Percentiles rank a stretch among this genome's conserved stretches.
These are phyloP conservation scores for Thymelicus sylvestris DNA, from an alignment of 2,888 invertebrate species.

Conservation along the genomic window DNA sequence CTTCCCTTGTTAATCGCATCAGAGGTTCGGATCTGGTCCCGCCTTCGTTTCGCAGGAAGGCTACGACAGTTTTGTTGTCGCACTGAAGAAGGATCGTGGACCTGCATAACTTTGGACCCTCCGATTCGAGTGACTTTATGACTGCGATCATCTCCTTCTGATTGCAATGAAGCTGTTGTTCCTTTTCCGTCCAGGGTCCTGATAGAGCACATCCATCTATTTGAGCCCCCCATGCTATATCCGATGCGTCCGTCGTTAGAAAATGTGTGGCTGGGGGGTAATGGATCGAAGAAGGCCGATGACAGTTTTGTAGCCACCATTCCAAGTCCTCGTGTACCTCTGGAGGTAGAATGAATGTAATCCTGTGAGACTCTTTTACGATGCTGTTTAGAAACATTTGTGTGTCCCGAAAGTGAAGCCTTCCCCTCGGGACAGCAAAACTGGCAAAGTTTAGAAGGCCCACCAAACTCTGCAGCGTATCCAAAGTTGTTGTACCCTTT, in stretches of 20 bases:
- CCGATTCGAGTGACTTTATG: neutral
- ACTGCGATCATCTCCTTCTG: slow-evolving; percentile 40
- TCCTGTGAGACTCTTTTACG: neutral
- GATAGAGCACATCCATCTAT: slow-evolving; percentile 19
- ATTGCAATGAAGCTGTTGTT: slow-evolving; percentile 46
- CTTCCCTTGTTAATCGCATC: no score
- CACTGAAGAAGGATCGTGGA: slow-evolving; percentile 39
- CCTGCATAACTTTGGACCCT: neutral
- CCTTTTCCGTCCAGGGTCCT: slow-evolving; percentile 39
- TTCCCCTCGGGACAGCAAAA: neutral
- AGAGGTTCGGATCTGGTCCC: neutral
- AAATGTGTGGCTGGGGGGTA: slow-evolving; percentile 26
- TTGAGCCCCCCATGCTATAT: slow-evolving; percentile 44
- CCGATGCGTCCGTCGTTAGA: slow-evolving; percentile 45
- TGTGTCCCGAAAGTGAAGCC: neutral
- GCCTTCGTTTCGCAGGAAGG: slow-evolving; percentile 46
- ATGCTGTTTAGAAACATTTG: neutral
- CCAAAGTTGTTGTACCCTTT: no score
- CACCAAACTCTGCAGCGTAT: no score
- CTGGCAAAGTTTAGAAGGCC: neutral
- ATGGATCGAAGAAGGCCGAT: neutral
- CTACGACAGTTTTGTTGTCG: slow-evolving; percentile 44
- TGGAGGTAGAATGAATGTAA: neutral
- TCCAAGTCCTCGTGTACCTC: neutral
- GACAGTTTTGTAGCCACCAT: neutral